phyloP scores from a whole-genome alignment of 2,797 vertebrate genomes.

The Chelon labrosus region DNA sequence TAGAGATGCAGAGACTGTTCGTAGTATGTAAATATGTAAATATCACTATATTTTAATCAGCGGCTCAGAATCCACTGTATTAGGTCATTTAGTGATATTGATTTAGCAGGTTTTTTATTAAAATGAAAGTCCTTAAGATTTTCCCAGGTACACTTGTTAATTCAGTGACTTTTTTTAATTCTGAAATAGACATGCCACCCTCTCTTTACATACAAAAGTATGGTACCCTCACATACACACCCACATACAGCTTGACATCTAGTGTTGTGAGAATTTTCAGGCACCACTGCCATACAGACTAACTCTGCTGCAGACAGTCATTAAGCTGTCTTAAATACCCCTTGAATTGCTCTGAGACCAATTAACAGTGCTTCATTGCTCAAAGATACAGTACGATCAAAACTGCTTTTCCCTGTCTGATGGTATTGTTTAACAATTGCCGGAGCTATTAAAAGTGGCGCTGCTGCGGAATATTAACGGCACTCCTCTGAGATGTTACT shows the following conservation, averaged over 20 bases:
- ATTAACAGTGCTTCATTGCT: conserved; percentile 47
- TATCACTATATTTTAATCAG: too few relatives aligned
- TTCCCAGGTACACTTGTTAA: too few relatives aligned
- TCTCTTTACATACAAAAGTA: not conserved
- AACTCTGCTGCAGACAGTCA: conserved; percentile 16
- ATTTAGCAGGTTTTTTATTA: too few relatives aligned
- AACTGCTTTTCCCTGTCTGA: conserved; percentile 48
- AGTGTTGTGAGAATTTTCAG: conserved; percentile 5
- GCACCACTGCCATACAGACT: conserved; percentile 16
- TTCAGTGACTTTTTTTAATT: not conserved
- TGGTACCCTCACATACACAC: not conserved
- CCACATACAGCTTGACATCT: conserved; percentile 14
- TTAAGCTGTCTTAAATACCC: conserved; percentile 47
- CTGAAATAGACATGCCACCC: not conserved
- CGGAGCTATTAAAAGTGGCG: conserved; percentile 53
- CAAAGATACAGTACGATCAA: conserved; percentile 53
- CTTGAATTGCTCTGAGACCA: conserved; percentile 45
- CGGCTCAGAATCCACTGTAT: too few relatives aligned
- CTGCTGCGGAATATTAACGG: conserved; percentile 59
- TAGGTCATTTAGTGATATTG: too few relatives aligned
- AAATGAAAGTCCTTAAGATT: too few relatives aligned
- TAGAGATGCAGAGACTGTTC: too few relatives aligned
- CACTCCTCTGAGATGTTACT: conserved; percentile 58
- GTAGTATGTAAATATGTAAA: too few relatives aligned
- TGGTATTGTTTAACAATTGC: conserved; percentile 62